Percentiles rank a stretch among this genome's conserved stretches.
These are phyloP conservation scores for Sus cebifrons DNA, from an alignment of 2,797 vertebrate species.

Conservation along the genomic window DNA sequence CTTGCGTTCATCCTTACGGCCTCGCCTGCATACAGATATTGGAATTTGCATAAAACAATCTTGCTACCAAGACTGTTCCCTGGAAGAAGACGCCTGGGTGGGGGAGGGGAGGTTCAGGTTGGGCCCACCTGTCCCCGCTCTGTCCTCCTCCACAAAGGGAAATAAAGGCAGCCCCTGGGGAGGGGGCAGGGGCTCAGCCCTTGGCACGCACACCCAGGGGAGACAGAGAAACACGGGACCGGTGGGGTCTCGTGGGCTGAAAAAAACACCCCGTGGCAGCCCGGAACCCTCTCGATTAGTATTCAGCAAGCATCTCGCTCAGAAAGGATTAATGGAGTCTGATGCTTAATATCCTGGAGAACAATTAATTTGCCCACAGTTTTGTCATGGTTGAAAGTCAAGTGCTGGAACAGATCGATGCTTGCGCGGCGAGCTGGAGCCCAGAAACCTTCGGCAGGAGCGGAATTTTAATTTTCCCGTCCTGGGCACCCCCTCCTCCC, in stretches of 20 bases:
- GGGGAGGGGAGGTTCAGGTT: slow-evolving; percentile 36
- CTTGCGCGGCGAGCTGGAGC: slow-evolving; percentile 95
- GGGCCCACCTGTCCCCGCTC: slow-evolving; percentile 83
- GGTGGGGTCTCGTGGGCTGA: slow-evolving; percentile 77
- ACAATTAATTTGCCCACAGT: slow-evolving; percentile 99
- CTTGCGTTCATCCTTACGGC: slow-evolving; percentile 87
- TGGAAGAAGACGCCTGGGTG: slow-evolving; percentile 72
- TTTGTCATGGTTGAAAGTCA: slow-evolving; percentile 99
- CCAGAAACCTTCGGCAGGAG: slow-evolving; percentile 96
- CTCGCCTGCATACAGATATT: slow-evolving; percentile 87
- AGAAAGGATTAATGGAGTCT: slow-evolving; percentile 99
- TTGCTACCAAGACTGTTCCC: slow-evolving; percentile 67
- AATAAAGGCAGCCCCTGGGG: slow-evolving; percentile 84
- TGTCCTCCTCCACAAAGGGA: slow-evolving; percentile 86
- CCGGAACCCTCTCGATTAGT: slow-evolving; percentile 93
- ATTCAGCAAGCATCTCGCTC: slow-evolving; percentile 96
- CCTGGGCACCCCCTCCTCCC: slow-evolving; percentile 94
- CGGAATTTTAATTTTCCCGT: slow-evolving; percentile 98
- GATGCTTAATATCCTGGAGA: slow-evolving; percentile 99
- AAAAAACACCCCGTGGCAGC: slow-evolving; percentile 56
- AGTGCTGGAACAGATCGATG: slow-evolving; percentile 99
- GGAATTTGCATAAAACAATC: slow-evolving; percentile 90
- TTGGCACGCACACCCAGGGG: slow-evolving; percentile 8
- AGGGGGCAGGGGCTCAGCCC: slow-evolving; percentile 57
- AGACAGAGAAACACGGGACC: neutral